Evolutionary conservation across 2,113 vertebrate species (phyloP), one percentile per base, ranked within the genome.

Genomic region (Myodes glareolus): DNA sequence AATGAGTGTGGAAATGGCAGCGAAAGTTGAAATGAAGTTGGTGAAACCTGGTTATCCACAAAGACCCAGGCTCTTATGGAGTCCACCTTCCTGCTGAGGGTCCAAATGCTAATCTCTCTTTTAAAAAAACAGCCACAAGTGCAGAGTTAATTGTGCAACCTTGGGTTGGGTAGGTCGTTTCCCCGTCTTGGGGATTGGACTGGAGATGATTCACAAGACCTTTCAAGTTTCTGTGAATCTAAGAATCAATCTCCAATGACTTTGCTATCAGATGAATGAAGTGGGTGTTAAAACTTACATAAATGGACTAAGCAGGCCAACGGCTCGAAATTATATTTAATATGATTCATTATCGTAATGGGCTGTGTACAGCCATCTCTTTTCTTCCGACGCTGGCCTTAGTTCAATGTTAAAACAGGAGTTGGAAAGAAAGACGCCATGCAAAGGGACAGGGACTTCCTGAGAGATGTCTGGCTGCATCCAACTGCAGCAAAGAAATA

Each of bases 241-340:
- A 10, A 87, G 89, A 94, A 84, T 96, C 94, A 87, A 29, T 95
- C 93, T 70, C 91, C 88, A 58, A 13, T 29, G 95, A 93, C 96
- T 70, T 92, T 89, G 89, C 94, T 88, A 68, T 94, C 94, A 67
- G 9, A 72, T 0, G 85, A 73, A 55, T 65, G 88, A 85, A 86
- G 88, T 29, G 16, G 91, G 80, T 0, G 1, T 91, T 86, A 65
- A 95, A 86, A 97, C 97, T 63, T 91, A 92, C 91, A 67, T 65
- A 96, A 96, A 75, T 72, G 95, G 97, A 97, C 90, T 87, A 97
- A 94, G 67, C 78, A 94, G 95, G 93, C 89, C 95, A 87, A n/a
- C 0, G 89, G 67, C 92, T 47, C 52, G 55, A 81, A 91, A 84
- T 97, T 92, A 91, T 68, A 47, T 80, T 73, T 95, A 84, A 96